Conservation (phyloP, 2,113 vertebrate species). For the Phalacrocorax carbo region DNA sequence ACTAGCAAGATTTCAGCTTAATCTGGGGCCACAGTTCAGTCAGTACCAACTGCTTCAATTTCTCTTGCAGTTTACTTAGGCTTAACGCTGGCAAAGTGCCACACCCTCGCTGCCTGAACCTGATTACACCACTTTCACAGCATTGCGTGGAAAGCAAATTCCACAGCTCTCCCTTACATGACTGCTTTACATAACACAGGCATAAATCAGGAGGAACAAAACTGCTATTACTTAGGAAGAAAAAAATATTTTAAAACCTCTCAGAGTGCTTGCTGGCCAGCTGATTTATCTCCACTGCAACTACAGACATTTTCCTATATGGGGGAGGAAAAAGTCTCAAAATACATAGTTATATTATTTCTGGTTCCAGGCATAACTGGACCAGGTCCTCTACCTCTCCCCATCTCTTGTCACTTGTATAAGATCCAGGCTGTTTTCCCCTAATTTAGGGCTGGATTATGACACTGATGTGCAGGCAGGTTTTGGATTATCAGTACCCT, state of each 20-base stretch:
- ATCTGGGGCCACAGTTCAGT: constrained; percentile 46
- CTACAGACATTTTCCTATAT: background rate
- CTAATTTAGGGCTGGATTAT: accelerated
- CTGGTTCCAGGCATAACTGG: background rate
- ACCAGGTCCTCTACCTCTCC: background rate
- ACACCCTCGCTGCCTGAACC: background rate
- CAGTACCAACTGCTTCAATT: constrained; percentile 51
- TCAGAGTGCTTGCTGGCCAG: background rate
- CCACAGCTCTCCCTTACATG: background rate
- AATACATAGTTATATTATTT: accelerated
- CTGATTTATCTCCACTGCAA: background rate
- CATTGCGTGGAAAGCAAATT: background rate
- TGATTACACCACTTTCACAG: background rate
- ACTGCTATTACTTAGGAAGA: background rate
- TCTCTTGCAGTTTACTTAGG: constrained; percentile 46
- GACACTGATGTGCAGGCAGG: background rate
- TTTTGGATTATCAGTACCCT: background rate
- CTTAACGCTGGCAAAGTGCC: constrained; percentile 2
- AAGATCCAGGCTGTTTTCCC: background rate
- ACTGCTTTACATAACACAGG: background rate
- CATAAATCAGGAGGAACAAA: background rate
- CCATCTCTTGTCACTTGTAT: accelerated
- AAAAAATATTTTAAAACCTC: background rate
- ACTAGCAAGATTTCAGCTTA: constrained; percentile 48
- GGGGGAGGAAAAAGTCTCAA: background rate